These are phyloP conservation scores for Macrotus californicus DNA, from an alignment of 2,113 vertebrate genomes.

Conservation along the genomic window DNA sequence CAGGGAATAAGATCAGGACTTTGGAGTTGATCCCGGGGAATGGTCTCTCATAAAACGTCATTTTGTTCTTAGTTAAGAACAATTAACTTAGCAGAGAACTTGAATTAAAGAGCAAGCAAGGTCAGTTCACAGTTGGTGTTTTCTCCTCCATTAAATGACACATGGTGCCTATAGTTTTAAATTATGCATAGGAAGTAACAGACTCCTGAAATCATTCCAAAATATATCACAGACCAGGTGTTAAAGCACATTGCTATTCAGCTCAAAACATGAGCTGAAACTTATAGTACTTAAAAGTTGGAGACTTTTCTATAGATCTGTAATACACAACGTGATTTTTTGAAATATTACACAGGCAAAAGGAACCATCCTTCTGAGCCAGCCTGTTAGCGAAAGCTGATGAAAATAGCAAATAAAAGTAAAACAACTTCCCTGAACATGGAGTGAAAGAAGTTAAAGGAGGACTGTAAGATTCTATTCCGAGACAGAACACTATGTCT, in stretches of 20 bases:
- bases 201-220: conserved; percentile 59
- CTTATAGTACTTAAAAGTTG: background rate
- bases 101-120: conserved; percentile 54
- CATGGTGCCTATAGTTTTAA: conserved; percentile 66
- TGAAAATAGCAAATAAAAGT: background rate
- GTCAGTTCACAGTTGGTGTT: conserved; percentile 44
- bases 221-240: conserved; percentile 62
- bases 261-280: conserved; percentile 48
- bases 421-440: background rate
- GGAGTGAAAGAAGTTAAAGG: background rate
- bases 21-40: conserved; percentile 8
- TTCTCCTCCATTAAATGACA: conserved; percentile 55
- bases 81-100: conserved; percentile 54
- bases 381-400: background rate
- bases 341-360: conserved; percentile 5
- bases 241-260: conserved; percentile 63
- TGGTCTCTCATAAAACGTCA: conserved; percentile 42
- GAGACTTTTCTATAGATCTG: conserved; percentile 48
- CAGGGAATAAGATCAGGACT: conserved; percentile 35
- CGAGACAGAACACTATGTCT: background rate
- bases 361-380: background rate
- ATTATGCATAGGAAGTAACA: conserved; percentile 55
- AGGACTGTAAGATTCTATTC: conserved; percentile 14
- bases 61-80: conserved; percentile 47
- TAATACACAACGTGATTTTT: background rate